These are phyloP conservation scores for Itoplectis maculator DNA, from an alignment of 2,888 invertebrate genomes.

Conservation along the genomic window DNA sequence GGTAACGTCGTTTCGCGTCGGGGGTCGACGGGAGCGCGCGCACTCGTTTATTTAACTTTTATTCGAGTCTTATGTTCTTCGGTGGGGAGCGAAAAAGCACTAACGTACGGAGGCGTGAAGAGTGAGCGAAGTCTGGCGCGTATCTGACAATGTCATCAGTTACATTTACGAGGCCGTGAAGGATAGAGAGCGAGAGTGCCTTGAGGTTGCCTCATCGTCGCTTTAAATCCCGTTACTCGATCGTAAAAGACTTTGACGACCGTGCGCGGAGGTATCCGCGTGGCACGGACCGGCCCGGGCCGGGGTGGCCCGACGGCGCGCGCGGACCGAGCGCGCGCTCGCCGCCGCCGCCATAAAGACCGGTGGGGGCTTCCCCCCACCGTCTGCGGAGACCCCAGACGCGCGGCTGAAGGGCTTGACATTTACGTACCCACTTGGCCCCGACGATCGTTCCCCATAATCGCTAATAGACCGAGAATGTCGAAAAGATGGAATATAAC, in stretches of 20 bases:
- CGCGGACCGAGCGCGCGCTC: too few relatives aligned
- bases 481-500: conserved; percentile 72
- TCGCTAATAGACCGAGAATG: conserved; percentile 73
- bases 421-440: conserved; percentile 80
- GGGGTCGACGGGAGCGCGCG: conserved; percentile 22
- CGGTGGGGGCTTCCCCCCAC: conserved; percentile 69
- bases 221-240: conserved; percentile 85
- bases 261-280: conserved; percentile 75
- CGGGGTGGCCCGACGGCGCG: too few relatives aligned
- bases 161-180: conserved; percentile 84
- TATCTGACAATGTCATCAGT: conserved; percentile 84
- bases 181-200: conserved; percentile 84
- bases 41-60: conserved; percentile 29
- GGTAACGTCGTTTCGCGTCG: conserved; percentile 2
- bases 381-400: conserved; percentile 74
- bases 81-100: conserved; percentile 66
- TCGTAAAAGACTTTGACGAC: conserved; percentile 85
- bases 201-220: conserved; percentile 85
- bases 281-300: too few relatives aligned
- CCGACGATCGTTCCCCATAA: conserved; percentile 80
- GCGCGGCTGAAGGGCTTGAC: conserved; percentile 78
- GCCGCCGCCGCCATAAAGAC: conserved; percentile 69
- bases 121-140: conserved; percentile 78
- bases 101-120: conserved; percentile 53
- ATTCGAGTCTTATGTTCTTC: conserved; percentile 59